phyloP scores from a whole-genome alignment of 53 echinoderm and acorn worm species.

The Henricia sp. region DNA sequence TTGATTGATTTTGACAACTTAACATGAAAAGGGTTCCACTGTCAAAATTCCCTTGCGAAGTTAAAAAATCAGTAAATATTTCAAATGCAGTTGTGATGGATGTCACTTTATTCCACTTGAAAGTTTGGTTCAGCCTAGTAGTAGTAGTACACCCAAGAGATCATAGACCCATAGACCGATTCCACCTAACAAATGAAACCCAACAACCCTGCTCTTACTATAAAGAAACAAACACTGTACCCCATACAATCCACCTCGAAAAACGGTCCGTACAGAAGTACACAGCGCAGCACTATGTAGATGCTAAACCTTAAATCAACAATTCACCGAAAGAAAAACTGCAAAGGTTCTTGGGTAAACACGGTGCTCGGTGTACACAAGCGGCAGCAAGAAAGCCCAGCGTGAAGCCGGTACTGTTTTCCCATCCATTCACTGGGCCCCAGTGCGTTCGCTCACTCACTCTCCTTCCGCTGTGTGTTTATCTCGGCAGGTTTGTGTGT shows the following conservation, averaged over 20 bases:
- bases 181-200: slow-evolving; percentile 39
- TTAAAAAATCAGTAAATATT: no score
- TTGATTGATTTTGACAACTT: no score
- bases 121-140: slow-evolving; percentile 8
- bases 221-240: slow-evolving; percentile 31
- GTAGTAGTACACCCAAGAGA: slow-evolving; percentile 14
- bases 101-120: slow-evolving; percentile 14
- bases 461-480: slow-evolving; percentile 20
- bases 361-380: slow-evolving; percentile 39
- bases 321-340: slow-evolving; percentile 40
- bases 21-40: no score
- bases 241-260: slow-evolving; percentile 35
- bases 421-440: slow-evolving; percentile 49
- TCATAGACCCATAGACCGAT: neutral
- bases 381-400: slow-evolving; percentile 46
- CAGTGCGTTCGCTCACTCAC: neutral
- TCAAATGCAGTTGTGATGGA: no score
- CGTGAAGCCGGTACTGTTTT: slow-evolving; percentile 38
- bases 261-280: neutral
- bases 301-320: slow-evolving; percentile 58
- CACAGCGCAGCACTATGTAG: slow-evolving; percentile 26
- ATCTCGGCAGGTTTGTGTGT: slow-evolving; percentile 2
- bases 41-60: no score
- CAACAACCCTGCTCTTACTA: slow-evolving; percentile 15
- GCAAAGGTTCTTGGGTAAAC: slow-evolving; percentile 56